Percentiles rank a stretch among this genome's conserved stretches.
Evolutionary conservation across 2,888 invertebrate genomes (phyloP).

Genomic region (Blomia tropicalis): DNA sequence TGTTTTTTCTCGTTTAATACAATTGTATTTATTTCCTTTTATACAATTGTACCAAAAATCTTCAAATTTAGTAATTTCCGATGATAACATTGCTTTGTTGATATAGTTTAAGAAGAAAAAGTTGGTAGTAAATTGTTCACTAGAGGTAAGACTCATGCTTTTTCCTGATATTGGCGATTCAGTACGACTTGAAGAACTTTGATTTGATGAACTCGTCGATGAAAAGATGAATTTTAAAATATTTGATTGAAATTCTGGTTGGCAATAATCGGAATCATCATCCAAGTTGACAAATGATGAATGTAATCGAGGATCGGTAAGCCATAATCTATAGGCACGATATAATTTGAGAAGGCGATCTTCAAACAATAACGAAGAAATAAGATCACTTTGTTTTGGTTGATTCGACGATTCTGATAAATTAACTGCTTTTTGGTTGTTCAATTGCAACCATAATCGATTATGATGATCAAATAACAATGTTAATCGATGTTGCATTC

Average conservation of each 20-base stretch:
- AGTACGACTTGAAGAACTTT: neutral
- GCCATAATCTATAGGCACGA: conserved; percentile 24
- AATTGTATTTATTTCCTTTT: neutral
- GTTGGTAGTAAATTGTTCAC: neutral
- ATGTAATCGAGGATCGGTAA: conserved; percentile 24
- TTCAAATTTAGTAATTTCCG: neutral
- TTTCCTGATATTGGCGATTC: neutral
- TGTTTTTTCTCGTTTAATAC: neutral
- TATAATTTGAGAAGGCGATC: conserved; percentile 19
- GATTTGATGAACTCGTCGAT: neutral
- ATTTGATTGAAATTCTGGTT: conserved; percentile 8
- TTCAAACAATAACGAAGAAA: neutral
- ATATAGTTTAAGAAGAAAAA: conserved; percentile 9
- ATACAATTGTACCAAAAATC: neutral
- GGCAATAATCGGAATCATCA: neutral
- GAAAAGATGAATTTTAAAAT: conserved; percentile 2
- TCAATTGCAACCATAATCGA: neutral
- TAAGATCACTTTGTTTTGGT: conserved; percentile 4
- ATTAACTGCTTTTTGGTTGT: neutral
- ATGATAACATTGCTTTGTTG: neutral
- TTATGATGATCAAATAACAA: conserved; percentile 23
- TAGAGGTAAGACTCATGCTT: too few species aligned
- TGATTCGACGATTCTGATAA: too few species aligned
- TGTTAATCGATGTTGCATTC: conserved; percentile 19
- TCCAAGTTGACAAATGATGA: conserved; percentile 25